These are phyloP conservation scores for Agonopterix heracliana DNA, from an alignment of 2,888 invertebrate species.

Conservation along the genomic window DNA sequence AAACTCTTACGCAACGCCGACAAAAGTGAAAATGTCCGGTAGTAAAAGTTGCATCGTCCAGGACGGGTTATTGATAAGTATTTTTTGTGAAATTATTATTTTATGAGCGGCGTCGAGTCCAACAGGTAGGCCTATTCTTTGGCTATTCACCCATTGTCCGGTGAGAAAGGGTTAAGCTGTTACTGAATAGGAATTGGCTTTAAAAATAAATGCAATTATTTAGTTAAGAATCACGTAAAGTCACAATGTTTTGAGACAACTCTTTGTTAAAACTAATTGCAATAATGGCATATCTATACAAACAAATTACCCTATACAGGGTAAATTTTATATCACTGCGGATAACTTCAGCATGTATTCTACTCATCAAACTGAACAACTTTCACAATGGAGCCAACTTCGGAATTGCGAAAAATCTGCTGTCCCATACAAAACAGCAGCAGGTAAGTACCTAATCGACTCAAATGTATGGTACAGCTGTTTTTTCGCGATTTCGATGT, in stretches of 20 bases:
- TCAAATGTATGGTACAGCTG: too few species aligned
- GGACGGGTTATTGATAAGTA: constrained; percentile 27
- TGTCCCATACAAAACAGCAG: too few species aligned
- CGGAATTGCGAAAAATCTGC: too few species aligned
- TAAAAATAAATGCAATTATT: background rate
- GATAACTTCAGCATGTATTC: too few species aligned
- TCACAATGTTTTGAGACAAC: background rate
- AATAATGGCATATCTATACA: too few species aligned
- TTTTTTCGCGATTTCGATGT: too few species aligned
- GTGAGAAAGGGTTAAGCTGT: constrained; percentile 25
- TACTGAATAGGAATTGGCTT: background rate
- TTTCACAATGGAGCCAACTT: too few species aligned
- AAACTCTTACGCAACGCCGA: constrained; percentile 55
- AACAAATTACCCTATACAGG: too few species aligned
- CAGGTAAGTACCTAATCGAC: too few species aligned
- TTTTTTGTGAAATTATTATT: constrained; percentile 26
- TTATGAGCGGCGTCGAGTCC: constrained; percentile 4
- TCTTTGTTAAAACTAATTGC: too few species aligned
- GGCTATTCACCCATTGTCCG: background rate
- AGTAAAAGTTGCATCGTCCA: constrained; percentile 48
- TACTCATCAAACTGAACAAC: too few species aligned
- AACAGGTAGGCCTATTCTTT: background rate
- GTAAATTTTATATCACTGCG: too few species aligned
- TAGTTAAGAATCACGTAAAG: background rate
- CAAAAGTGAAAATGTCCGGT: constrained; percentile 66